Conservation (phyloP, 2,113 vertebrate species). For the Geococcyx californianus region DNA sequence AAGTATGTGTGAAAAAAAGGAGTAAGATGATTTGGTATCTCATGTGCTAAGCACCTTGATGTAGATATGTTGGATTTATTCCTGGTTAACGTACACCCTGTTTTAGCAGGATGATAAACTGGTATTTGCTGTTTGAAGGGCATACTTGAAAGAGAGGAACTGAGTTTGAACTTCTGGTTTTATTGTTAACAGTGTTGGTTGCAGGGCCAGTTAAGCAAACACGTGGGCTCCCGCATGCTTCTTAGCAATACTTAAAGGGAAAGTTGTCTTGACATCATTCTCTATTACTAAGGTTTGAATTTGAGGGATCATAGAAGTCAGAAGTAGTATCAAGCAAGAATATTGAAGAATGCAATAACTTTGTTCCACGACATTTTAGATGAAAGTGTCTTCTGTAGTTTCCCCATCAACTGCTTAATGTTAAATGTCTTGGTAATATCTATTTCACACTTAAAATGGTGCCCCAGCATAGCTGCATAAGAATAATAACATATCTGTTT, state of each 20-base stretch:
- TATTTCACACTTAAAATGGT: not conserved
- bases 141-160: conserved; percentile 63
- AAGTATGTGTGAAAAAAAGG: not conserved
- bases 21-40: not conserved
- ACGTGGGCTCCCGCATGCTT: conserved; percentile 51
- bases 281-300: conserved; percentile 22
- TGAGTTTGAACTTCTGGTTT: conserved; percentile 70
- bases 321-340: conserved; percentile 24
- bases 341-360: conserved; percentile 5
- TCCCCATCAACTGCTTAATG: not conserved
- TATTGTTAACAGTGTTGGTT: conserved; percentile 58
- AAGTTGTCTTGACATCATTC: conserved; percentile 65
- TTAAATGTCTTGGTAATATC: not conserved
- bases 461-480: not conserved
- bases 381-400: not conserved
- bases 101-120: conserved; percentile 46
- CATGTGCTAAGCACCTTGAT: not conserved
- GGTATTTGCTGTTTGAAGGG: conserved; percentile 64
- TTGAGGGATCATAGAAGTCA: conserved; percentile 47
- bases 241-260: conserved; percentile 51
- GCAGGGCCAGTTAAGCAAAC: conserved; percentile 66
- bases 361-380: not conserved
- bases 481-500: not conserved
- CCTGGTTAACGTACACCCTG: not conserved
- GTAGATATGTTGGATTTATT: not conserved